phyloP scores from a whole-genome alignment of 2,113 vertebrate genomes.

The Passer montanus region DNA sequence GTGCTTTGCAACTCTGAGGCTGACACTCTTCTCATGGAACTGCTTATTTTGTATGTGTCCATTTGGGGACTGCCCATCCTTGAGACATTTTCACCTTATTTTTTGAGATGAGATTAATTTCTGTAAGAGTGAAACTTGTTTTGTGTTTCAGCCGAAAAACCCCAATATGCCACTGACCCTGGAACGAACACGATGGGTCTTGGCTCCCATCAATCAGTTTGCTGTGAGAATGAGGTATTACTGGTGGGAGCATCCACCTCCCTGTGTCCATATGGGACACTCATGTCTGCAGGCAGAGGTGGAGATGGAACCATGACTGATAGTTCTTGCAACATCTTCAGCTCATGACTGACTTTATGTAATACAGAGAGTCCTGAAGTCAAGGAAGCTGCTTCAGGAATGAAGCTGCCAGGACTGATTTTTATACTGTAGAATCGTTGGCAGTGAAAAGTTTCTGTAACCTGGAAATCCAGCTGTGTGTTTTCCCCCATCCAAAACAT shows the following conservation, averaged over 20 bases:
- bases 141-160: background rate
- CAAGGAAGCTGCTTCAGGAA: background rate
- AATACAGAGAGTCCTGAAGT: background rate
- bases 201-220: background rate
- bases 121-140: background rate
- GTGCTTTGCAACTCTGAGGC: background rate
- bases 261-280: accelerated
- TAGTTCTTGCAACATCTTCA: background rate
- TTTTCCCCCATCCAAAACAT: background rate
- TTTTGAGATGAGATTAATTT: background rate
- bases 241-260: background rate
- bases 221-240: background rate
- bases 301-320: background rate
- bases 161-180: background rate
- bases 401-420: background rate
- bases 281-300: background rate
- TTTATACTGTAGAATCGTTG: background rate
- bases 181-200: background rate
- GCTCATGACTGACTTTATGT: background rate
- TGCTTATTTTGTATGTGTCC: background rate
- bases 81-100: background rate
- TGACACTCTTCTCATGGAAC: background rate
- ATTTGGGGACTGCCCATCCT: background rate
- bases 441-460: background rate
- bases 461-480: background rate